Percentiles rank a stretch among this genome's conserved stretches.
Conservation (phyloP, 1,140 invertebrate species). For the Ooceraea biroi region DNA sequence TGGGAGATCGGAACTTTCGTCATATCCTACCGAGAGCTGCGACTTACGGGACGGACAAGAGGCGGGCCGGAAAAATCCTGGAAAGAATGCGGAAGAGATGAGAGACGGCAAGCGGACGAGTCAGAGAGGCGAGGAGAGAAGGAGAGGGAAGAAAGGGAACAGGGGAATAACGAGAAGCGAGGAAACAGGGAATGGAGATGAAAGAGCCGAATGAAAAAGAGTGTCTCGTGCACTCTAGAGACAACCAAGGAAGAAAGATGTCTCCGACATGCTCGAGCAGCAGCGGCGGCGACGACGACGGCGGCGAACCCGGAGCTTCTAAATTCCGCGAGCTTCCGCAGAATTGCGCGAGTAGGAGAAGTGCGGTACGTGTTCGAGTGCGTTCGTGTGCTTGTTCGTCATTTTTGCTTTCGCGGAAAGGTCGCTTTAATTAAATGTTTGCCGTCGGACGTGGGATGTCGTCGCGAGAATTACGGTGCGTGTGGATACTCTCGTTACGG, state of each 20-base stretch:
- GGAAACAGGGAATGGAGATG: constrained; percentile 54
- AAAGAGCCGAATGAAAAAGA: constrained; percentile 57
- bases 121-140: too few species aligned
- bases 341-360: constrained; percentile 23
- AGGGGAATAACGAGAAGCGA: constrained; percentile 50
- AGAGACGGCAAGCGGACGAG: background rate
- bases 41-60: constrained; percentile 26
- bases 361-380: background rate
- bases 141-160: background rate
- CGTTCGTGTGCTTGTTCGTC: background rate
- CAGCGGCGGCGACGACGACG: background rate
- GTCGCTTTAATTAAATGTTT: constrained; percentile 57
- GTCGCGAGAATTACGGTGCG: constrained; percentile 19
- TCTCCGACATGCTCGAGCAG: constrained; percentile 35
- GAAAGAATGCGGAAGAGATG: background rate
- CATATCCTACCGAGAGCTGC: constrained; percentile 47
- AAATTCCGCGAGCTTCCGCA: constrained; percentile 39
- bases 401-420: constrained; percentile 31
- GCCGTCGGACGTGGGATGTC: background rate
- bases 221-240: constrained; percentile 44
- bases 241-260: constrained; percentile 56
- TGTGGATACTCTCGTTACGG: constrained; percentile 8
- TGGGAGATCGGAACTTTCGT: constrained; percentile 52
- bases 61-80: constrained; percentile 41
- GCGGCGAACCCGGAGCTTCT: constrained; percentile 25